phyloP scores from a whole-genome alignment of 2,888 invertebrate species.

The Antitype chi region DNA sequence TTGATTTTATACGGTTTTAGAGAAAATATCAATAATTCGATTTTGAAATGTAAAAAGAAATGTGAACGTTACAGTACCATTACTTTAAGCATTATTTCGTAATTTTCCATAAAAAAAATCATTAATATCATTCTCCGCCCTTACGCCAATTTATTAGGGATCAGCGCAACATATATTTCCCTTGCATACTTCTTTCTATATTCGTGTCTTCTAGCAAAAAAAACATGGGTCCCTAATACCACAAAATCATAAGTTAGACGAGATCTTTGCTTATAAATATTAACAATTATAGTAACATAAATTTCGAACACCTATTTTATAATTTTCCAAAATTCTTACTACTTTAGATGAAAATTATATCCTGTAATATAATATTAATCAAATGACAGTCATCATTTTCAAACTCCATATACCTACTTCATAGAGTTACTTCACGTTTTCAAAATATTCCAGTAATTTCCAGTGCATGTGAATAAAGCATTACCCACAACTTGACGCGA shows the following conservation, averaged over 20 bases:
- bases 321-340: not conserved
- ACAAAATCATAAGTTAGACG: not conserved
- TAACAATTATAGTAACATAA: not conserved
- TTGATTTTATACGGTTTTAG: not conserved
- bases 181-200: too few species aligned
- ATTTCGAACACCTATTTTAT: not conserved
- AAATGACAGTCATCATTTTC: not conserved
- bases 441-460: conserved; percentile 31
- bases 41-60: not conserved
- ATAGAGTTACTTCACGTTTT: conserved; percentile 6
- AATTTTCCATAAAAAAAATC: too few species aligned
- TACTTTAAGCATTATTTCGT: not conserved
- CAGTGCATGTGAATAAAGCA: conserved; percentile 26
- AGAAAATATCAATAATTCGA: not conserved
- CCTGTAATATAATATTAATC: too few species aligned
- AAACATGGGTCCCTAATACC: too few species aligned
- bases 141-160: too few species aligned
- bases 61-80: not conserved
- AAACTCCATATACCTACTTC: not conserved
- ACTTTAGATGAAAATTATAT: not conserved
- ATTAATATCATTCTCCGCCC: too few species aligned
- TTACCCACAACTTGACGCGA: conserved; percentile 36
- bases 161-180: too few species aligned
- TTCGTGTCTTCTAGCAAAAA: too few species aligned
- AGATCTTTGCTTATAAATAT: not conserved